These are phyloP conservation scores for Wiebesia pumilae DNA, from an alignment of 1,140 invertebrate genomes.

Conservation along the genomic window DNA sequence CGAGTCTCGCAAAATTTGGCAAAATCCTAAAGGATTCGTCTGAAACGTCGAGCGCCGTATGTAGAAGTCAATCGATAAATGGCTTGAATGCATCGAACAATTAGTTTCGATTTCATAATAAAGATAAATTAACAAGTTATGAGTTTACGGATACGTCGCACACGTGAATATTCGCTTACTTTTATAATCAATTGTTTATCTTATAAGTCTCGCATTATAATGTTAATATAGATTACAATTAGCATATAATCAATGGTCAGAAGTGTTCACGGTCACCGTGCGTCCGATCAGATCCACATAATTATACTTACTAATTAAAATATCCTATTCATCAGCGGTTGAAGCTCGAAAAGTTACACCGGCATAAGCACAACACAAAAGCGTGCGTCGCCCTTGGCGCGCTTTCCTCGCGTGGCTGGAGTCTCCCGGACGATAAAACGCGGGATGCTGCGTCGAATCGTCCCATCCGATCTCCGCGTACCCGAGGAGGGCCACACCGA, in stretches of 20 bases:
- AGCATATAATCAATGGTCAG: slow-evolving; percentile 19
- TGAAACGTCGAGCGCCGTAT: neutral
- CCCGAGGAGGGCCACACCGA: neutral
- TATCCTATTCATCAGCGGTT: neutral
- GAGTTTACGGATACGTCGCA: neutral
- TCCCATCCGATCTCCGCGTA: neutral
- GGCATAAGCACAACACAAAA: neutral
- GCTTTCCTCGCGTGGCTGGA: neutral
- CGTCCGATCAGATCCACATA: neutral
- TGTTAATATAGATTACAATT: neutral
- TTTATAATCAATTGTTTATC: slow-evolving; percentile 8
- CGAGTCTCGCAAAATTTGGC: neutral
- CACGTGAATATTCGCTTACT: neutral
- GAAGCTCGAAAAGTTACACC: neutral
- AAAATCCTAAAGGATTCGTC: neutral
- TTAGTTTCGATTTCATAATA: neutral
- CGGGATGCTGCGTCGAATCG: neutral
- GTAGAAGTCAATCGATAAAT: neutral
- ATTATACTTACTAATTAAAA: neutral
- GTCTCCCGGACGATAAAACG: neutral
- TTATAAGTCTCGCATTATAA: neutral
- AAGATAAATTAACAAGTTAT: neutral
- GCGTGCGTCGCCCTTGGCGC: no score
- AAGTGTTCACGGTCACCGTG: neutral
- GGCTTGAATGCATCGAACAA: neutral